These are phyloP conservation scores for Pentalonia nigronervosa DNA, from an alignment of 1,140 invertebrate species.

Conservation along the genomic window DNA sequence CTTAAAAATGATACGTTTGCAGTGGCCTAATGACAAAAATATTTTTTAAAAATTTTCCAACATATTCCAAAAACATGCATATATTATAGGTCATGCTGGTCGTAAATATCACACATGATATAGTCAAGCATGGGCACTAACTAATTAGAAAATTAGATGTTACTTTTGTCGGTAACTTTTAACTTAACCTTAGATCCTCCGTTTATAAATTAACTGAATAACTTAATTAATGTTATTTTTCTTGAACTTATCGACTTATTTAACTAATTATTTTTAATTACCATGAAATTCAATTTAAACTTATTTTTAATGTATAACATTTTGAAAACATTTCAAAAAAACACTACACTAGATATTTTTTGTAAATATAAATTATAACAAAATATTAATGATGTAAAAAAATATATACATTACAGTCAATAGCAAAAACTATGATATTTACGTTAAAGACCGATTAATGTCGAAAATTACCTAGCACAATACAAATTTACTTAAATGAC, in stretches of 20 bases:
- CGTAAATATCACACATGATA: too few relatives aligned
- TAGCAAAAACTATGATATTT: too few relatives aligned
- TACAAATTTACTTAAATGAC: too few relatives aligned
- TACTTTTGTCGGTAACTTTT: not conserved
- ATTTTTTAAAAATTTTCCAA: too few relatives aligned
- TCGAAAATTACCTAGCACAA: too few relatives aligned
- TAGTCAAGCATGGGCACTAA: not conserved
- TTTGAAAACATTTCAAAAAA: not conserved
- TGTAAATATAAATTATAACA: not conserved
- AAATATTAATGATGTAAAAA: not conserved
- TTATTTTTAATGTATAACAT: not conserved
- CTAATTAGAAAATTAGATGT: not conserved
- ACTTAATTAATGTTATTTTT: not conserved
- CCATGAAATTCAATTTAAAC: not conserved
- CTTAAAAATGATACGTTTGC: too few relatives aligned
- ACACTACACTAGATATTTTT: not conserved
- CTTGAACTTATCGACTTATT: not conserved
- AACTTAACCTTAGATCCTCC: not conserved
- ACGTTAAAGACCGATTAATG: too few relatives aligned
- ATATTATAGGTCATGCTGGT: too few relatives aligned
- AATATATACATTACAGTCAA: too few relatives aligned
- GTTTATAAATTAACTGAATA: not conserved
- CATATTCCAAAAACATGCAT: too few relatives aligned
- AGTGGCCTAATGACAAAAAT: too few relatives aligned
- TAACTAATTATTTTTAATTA: not conserved